Evolutionary conservation across 2,888 invertebrate species (phyloP).

Genomic region (Osedax fenrisi): DNA sequence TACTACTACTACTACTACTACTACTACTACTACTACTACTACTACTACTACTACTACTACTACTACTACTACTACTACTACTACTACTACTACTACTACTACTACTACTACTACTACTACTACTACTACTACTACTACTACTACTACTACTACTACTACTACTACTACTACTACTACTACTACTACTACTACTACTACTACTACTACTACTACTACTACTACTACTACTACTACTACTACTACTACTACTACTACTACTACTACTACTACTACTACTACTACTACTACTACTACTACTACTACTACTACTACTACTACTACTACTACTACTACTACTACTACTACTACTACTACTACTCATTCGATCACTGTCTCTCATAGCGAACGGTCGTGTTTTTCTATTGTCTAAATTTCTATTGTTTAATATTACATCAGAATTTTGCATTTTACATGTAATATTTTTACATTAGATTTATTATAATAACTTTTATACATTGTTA

Average conservation of each 20-base stretch:
- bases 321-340: not conserved
- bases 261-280: slow-evolving; percentile 2
- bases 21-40: not conserved
- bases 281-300: slow-evolving; percentile 7
- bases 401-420: too few relatives aligned
- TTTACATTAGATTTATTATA: too few relatives aligned
- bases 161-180: not conserved
- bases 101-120: not conserved
- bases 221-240: slow-evolving; percentile 10
- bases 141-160: not conserved
- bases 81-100: slow-evolving; percentile 2
- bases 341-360: too few relatives aligned
- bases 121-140: slow-evolving; percentile 2
- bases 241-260: not conserved
- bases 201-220: slow-evolving; percentile 2
- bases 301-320: slow-evolving; percentile 7
- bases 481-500: too few relatives aligned
- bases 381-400: too few relatives aligned
- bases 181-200: slow-evolving; percentile 2
- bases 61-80: not conserved
- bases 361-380: too few relatives aligned
- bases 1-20: not conserved
- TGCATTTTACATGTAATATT: too few relatives aligned
- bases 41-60: not conserved
- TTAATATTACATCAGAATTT: too few relatives aligned